Evolutionary conservation across 2,797 vertebrate species (phyloP).

Genomic region (Craterocephalus amniculus): DNA sequence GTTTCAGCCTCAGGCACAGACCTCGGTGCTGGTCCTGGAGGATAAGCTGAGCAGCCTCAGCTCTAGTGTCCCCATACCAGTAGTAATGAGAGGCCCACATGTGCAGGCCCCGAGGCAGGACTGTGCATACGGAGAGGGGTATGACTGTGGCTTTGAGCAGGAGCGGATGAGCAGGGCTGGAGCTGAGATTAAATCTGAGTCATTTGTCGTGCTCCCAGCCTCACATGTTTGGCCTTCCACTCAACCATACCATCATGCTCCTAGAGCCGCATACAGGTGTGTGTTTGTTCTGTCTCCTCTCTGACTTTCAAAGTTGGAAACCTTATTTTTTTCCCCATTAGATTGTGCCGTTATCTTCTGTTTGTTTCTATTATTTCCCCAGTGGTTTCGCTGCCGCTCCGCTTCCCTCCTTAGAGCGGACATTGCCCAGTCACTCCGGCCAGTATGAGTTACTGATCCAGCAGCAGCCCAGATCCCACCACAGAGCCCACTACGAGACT

Average conservation of each 20-base stretch:
- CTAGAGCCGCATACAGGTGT: conserved; percentile 69
- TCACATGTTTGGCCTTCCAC: conserved; percentile 83
- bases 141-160: conserved; percentile 66
- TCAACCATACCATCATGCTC: conserved; percentile 83
- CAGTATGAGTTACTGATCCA: conserved; percentile 91
- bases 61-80: conserved; percentile 77
- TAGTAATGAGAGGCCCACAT: conserved; percentile 81
- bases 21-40: conserved; percentile 77
- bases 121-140: conserved; percentile 81
- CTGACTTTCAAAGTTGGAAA: background rate
- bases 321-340: background rate
- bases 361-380: conserved; percentile 7
- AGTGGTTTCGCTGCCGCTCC: conserved; percentile 83
- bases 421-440: conserved; percentile 81
- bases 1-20: conserved; percentile 47
- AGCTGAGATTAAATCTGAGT: conserved; percentile 79
- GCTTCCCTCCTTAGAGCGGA: conserved; percentile 89
- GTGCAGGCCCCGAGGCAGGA: conserved; percentile 83
- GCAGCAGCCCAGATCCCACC: conserved; percentile 92
- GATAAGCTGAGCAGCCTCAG: conserved; percentile 85
- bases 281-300: conserved; percentile 19
- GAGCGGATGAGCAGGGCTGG: conserved; percentile 75
- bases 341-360: background rate
- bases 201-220: conserved; percentile 84
- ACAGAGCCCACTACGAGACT: conserved; percentile 96